These are phyloP conservation scores for Mimas tiliae DNA, from an alignment of 2,888 invertebrate species.

Conservation along the genomic window DNA sequence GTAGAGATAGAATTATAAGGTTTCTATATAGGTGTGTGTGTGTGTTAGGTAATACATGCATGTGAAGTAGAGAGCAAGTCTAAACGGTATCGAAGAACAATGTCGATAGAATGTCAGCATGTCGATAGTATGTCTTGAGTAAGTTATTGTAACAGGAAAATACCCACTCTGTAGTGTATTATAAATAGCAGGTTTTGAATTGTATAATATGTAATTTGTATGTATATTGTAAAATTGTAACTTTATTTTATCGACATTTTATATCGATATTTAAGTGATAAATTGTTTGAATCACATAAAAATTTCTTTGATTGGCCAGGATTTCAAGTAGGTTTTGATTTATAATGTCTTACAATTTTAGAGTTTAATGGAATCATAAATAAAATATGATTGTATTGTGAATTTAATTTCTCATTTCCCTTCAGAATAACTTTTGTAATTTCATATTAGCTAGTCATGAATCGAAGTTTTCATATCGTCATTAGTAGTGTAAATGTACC, in stretches of 20 bases:
- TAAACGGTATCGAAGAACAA: conserved; percentile 10
- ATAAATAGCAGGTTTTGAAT: conserved; percentile 25
- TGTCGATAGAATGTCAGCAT: conserved; percentile 40
- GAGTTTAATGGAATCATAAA: background rate
- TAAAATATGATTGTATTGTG: background rate
- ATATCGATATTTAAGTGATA: background rate
- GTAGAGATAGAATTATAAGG: conserved; percentile 65
- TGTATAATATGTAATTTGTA: conserved; percentile 7
- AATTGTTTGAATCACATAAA: background rate
- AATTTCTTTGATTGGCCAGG: background rate
- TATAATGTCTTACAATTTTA: background rate
- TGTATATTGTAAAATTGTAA: conserved; percentile 13
- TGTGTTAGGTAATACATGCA: conserved; percentile 75
- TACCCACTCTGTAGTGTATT: conserved; percentile 19
- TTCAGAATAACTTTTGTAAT: background rate
- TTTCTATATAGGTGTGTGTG: conserved; percentile 64
- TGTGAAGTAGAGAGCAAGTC: conserved; percentile 58
- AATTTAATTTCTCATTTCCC: background rate
- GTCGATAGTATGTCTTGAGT: conserved; percentile 41
- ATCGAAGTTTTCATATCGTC: background rate
- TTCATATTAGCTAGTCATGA: background rate
- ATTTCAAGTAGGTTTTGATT: background rate
- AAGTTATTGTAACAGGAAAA: conserved; percentile 29
- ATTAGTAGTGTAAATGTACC: conserved; percentile 12
- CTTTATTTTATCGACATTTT: no score